These are phyloP conservation scores for Propithecus deckenii DNA, from an alignment of 2,797 vertebrate genomes.

Conservation along the genomic window DNA sequence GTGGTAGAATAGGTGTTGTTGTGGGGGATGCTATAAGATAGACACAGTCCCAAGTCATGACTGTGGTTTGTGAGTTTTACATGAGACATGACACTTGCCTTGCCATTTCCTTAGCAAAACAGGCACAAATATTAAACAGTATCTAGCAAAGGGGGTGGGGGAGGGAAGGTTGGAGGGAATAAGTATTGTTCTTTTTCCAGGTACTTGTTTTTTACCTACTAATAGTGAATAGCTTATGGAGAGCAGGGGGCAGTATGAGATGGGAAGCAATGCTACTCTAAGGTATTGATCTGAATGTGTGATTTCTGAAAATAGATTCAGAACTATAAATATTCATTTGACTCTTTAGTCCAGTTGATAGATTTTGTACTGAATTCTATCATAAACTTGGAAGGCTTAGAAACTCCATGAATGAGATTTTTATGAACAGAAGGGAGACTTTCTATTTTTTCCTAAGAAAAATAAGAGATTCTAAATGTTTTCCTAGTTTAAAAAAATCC, in stretches of 20 bases:
- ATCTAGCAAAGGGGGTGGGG: constrained; percentile 10
- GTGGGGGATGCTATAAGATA: rapidly evolving
- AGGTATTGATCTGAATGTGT: neutral
- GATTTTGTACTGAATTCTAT: neutral
- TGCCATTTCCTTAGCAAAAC: constrained; percentile 67
- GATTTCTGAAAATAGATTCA: neutral
- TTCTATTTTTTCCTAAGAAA: constrained; percentile 1
- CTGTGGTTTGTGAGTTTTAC: constrained; percentile 19
- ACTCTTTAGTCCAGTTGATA: neutral
- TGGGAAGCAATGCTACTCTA: rapidly evolving
- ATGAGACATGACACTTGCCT: neutral
- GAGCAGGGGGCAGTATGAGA: neutral
- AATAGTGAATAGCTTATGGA: neutral
- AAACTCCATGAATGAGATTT: neutral
- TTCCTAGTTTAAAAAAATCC: neutral
- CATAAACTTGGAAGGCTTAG: neutral
- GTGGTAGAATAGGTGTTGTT: neutral
- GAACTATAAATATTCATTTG: neutral
- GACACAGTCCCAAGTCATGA: neutral
- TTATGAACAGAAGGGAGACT: neutral
- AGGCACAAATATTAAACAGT: constrained; percentile 64
- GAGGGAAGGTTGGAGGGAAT: constrained; percentile 21
- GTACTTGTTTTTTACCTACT: neutral
- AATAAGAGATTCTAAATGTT: neutral
- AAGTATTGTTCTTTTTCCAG: neutral